A percentile compares a stretch with the other conserved stretches of the same genome.
phyloP scores from a whole-genome alignment of 2,797 vertebrate genomes.

The Gephyroberyx darwinii region DNA sequence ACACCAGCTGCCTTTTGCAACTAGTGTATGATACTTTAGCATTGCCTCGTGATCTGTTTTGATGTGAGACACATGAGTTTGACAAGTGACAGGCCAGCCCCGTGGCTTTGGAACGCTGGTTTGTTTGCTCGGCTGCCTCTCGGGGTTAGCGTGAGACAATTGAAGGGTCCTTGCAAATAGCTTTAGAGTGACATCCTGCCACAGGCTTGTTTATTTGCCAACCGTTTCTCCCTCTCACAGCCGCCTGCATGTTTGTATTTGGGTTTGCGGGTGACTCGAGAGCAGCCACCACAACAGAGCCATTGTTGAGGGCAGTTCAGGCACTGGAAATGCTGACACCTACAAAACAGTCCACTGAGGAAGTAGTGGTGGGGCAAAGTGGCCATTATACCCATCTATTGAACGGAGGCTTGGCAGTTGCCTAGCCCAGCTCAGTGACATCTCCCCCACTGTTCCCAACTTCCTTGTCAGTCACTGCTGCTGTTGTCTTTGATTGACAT shows the following conservation, averaged over 20 bases:
- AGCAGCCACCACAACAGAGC: conserved; percentile 65
- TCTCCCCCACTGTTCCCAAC: conserved; percentile 28
- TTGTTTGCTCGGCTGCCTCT: conserved; percentile 58
- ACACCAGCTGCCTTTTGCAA: not conserved
- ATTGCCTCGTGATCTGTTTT: conserved; percentile 2
- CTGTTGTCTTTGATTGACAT: conserved; percentile 62
- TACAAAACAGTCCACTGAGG: conserved; percentile 54
- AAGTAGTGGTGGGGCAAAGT: conserved; percentile 48
- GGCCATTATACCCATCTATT: conserved; percentile 26
- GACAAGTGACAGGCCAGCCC: conserved; percentile 11
- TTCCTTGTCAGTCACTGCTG: conserved; percentile 19
- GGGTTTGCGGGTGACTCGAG: conserved; percentile 63
- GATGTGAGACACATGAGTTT: conserved; percentile 8
- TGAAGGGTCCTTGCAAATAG: conserved; percentile 49
- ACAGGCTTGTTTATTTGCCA: conserved; percentile 76
- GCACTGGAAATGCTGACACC: conserved; percentile 71
- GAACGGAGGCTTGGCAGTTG: conserved; percentile 10
- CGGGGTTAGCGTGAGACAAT: conserved; percentile 55
- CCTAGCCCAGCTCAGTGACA: not conserved
- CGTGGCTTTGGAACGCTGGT: not conserved
- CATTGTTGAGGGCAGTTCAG: conserved; percentile 69
- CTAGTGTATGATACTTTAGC: not conserved
- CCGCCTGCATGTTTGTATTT: conserved; percentile 74
- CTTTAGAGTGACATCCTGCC: conserved; percentile 74
- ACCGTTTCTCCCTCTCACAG: conserved; percentile 56